phyloP scores from a whole-genome alignment of 2,113 vertebrate genomes.

The Tenrec ecaudatus region DNA sequence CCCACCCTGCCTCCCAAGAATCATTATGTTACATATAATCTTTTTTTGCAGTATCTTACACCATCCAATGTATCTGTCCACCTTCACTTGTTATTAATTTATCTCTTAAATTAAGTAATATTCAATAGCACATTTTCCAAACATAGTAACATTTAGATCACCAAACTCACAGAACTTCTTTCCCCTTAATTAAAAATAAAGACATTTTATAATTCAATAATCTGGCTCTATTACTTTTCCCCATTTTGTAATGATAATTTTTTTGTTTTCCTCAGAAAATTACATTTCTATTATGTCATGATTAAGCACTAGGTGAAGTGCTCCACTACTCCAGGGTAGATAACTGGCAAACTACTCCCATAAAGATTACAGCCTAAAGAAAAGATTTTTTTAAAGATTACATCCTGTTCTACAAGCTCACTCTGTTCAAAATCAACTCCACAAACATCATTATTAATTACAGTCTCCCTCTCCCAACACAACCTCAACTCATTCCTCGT shows the following conservation, averaged over 20 bases:
- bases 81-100: no score
- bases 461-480: neutral
- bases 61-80: no score
- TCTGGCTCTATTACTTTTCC: constrained; percentile 22
- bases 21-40: no score
- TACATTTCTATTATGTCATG: neutral
- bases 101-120: constrained; percentile 39
- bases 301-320: neutral
- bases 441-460: constrained; percentile 8
- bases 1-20: no score
- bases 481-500: constrained; percentile 46
- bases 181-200: constrained; percentile 61
- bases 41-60: no score
- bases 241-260: constrained; percentile 15
- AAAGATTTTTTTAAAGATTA: no score
- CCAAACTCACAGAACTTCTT: neutral
- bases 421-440: neutral
- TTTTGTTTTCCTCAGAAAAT: constrained; percentile 56
- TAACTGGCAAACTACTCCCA: neutral
- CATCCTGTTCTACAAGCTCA: neutral
- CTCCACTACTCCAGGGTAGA: neutral
- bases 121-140: constrained; percentile 39
- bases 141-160: constrained; percentile 17
- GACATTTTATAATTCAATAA: constrained; percentile 42
- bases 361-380: neutral